Evolutionary conservation across 2,113 vertebrate species (phyloP), one percentile per base, ranked within the genome.

Genomic region (Myocastor coypus): DNA sequence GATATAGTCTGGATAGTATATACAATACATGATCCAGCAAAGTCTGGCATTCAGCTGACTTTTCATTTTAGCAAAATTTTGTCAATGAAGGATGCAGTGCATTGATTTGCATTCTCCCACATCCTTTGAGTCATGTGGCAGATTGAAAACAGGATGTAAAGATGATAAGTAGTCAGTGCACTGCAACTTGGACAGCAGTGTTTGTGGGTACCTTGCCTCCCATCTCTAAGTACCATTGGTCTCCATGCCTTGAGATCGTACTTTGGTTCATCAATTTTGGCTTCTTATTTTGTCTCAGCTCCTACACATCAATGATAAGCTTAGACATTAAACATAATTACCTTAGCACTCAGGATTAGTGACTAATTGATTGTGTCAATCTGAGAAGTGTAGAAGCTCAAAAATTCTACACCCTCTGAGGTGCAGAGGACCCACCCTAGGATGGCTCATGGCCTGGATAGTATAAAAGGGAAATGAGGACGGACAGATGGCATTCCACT

Each of bases 181-280:
- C 1, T 24, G 24, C 16, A 32, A 28, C 55, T 34, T 77, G 32
- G 20, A 52, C 3, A 61, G 26, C 26, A 37, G 24, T n/a, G 19
- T 10, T 0, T 42, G 22, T 5, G 34, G n/a, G 9, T 17, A 4
- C 63, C 50, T 77, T 3, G 0, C 7, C 5, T 17, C 55, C 20
- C 66, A 30, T 64, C 20, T 84, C 64, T 88, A 30, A 32, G 7
- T 82, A 42, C 64, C 14, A 42, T 24, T 24, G 3, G 8, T 68
- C 26, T 46, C 66, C 68, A 91, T 0, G 32, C 52, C 37, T 34
- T 92, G 68, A 3, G 10, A 16, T 61, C 24, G 24, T 11, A n/a
- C 5, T 28, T 82, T 16, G 20, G 28, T 17, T 3, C 11, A 37
- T 9, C 7, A 9, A 34, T 69, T 52, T 46, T 37, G 42, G 16